These are phyloP conservation scores for Orestias chungarensis DNA, from an alignment of 2,797 vertebrate species.

Conservation along the genomic window DNA sequence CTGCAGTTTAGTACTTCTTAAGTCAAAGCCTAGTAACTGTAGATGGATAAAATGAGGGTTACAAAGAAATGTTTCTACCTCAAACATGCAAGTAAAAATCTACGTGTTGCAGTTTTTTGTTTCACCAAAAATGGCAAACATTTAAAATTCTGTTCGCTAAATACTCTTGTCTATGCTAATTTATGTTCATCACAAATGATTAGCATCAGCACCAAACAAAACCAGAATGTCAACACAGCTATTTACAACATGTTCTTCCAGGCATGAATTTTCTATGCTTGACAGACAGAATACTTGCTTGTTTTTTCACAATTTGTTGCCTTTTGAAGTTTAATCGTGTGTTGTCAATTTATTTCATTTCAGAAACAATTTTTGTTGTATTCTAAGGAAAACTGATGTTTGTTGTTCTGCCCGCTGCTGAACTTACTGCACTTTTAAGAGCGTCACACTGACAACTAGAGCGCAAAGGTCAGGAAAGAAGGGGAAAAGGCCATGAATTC, in stretches of 20 bases:
- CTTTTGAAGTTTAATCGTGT: background rate
- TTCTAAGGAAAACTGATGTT: conserved; percentile 35
- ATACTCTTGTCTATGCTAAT: background rate
- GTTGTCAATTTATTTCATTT: background rate
- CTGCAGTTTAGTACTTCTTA: too few species aligned
- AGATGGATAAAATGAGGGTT: background rate
- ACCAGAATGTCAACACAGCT: too few species aligned
- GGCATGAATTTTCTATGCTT: too few species aligned
- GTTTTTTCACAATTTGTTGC: background rate
- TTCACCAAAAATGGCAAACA: background rate
- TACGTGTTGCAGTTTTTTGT: background rate
- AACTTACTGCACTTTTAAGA: conserved; percentile 48
- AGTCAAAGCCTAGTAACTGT: background rate
- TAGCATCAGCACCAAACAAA: too few species aligned
- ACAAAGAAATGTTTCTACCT: background rate
- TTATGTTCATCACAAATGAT: background rate
- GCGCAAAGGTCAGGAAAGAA: conserved; percentile 44
- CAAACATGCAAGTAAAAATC: background rate
- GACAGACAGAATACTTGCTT: too few species aligned
- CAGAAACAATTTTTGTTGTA: too few species aligned
- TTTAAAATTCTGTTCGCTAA: background rate
- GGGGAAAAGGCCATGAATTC: conserved; percentile 39
- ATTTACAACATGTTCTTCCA: too few species aligned
- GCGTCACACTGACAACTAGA: conserved; percentile 34
- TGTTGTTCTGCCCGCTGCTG: conserved; percentile 18